Evolutionary conservation across 2,888 invertebrate species (phyloP).

Genomic region (Andrena dorsata): DNA sequence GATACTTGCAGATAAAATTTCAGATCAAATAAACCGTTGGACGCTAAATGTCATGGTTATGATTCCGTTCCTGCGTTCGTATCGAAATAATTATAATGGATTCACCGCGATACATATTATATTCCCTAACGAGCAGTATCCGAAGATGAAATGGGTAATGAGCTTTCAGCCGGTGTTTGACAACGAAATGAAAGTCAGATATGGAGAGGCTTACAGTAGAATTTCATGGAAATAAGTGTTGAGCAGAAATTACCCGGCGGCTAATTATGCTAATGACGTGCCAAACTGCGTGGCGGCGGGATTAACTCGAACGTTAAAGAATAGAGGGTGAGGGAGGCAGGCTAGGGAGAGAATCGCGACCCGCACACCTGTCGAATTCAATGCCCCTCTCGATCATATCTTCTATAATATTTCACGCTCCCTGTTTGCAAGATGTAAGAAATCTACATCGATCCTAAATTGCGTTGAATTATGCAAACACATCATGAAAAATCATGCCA

Average conservation of each 20-base stretch:
- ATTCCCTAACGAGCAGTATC: not conserved
- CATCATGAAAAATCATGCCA: too few relatives aligned
- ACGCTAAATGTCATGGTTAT: too few relatives aligned
- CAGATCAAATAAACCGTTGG: too few relatives aligned
- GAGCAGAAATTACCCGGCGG: constrained; percentile 52
- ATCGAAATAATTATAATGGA: not conserved
- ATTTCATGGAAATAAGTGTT: constrained; percentile 46
- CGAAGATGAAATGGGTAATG: constrained; percentile 24
- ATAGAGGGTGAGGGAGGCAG: constrained; percentile 11
- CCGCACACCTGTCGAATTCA: constrained; percentile 11
- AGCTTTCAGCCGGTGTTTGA: constrained; percentile 31
- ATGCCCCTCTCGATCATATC: not conserved
- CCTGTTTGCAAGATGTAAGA: not conserved
- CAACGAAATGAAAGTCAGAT: constrained; percentile 41
- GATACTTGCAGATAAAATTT: too few relatives aligned
- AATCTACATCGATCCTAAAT: not conserved
- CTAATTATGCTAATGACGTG: constrained; percentile 62
- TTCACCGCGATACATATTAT: not conserved
- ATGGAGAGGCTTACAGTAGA: not conserved
- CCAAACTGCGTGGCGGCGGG: constrained; percentile 42
- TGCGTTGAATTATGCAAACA: not conserved
- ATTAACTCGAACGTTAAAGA: constrained; percentile 42
- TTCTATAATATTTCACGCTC: too few relatives aligned
- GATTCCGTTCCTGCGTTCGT: not conserved
- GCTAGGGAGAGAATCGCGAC: constrained; percentile 8